Percentiles rank a stretch among this genome's conserved stretches.
phyloP scores from a whole-genome alignment of 2,797 vertebrate species.

The Erpetoichthys calabaricus region DNA sequence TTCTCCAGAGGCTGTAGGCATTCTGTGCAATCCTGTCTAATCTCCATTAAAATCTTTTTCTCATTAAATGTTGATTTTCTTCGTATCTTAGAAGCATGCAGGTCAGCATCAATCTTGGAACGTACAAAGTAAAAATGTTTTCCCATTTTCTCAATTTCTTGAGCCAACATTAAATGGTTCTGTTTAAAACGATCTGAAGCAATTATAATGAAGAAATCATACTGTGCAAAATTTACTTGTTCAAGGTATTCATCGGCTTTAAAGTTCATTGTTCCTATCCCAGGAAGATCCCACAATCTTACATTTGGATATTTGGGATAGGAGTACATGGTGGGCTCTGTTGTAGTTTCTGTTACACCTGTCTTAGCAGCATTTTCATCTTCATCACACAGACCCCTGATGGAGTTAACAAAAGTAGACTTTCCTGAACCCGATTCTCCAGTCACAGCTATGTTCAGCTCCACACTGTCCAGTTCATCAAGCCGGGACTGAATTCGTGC shows the following conservation, averaged over 20 bases:
- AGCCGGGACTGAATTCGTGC: constrained; percentile 31
- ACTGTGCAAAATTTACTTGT: constrained; percentile 36
- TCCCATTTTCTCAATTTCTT: constrained; percentile 35
- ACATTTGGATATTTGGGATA: constrained; percentile 40
- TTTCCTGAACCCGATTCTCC: constrained; percentile 33
- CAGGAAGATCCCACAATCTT: constrained; percentile 57
- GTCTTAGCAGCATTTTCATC: constrained; percentile 30
- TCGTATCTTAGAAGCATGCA: constrained; percentile 18
- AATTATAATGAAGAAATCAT: constrained; percentile 55
- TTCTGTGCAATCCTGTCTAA: constrained; percentile 30
- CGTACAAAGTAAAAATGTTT: constrained; percentile 55
- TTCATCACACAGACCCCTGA: constrained; percentile 28
- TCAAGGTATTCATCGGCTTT: constrained; percentile 42
- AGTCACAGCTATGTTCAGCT: constrained; percentile 32
- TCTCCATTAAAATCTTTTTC: constrained; percentile 15
- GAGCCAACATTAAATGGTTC: constrained; percentile 39
- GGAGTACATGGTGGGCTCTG: constrained; percentile 28
- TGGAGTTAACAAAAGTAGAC: constrained; percentile 36
- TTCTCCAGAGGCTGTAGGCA: constrained; percentile 14
- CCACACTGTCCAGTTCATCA: constrained; percentile 20
- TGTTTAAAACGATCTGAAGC: constrained; percentile 34
- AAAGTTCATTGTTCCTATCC: constrained; percentile 38
- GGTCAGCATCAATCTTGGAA: constrained; percentile 45
- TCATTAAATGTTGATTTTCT: constrained; percentile 24
- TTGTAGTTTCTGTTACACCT: constrained; percentile 30